Evolutionary conservation across 1,140 invertebrate species (phyloP).

Genomic region (Tetraneura akinire): DNA sequence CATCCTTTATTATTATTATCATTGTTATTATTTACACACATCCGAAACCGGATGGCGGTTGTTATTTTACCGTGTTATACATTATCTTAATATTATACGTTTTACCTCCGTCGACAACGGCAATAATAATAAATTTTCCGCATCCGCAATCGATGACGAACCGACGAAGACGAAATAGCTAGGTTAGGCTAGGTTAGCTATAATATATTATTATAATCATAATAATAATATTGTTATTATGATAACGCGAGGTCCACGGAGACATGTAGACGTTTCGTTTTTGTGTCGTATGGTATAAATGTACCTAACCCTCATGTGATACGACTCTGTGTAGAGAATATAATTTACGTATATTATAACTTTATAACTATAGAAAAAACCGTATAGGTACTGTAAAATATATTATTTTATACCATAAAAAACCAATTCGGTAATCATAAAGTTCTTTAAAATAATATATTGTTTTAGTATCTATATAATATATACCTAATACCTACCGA

Average conservation of each 20-base stretch:
- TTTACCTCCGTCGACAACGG: not conserved
- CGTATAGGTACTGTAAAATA: too few relatives aligned
- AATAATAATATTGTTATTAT: too few relatives aligned
- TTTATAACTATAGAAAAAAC: too few relatives aligned
- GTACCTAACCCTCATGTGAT: too few relatives aligned
- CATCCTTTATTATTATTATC: constrained; percentile 28
- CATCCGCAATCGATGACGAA: not conserved
- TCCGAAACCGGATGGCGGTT: constrained; percentile 16
- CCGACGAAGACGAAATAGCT: too few relatives aligned
- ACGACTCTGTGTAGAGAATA: not conserved
- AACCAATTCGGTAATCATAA: too few relatives aligned
- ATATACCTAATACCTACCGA: not conserved
- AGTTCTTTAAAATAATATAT: too few relatives aligned
- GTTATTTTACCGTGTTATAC: not conserved
- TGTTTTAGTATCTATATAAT: too few relatives aligned
- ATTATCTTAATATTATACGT: not conserved
- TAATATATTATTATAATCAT: too few relatives aligned
- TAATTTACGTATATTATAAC: too few relatives aligned
- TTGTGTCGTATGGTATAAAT: not conserved
- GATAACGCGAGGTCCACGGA: not conserved
- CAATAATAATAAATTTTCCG: not conserved
- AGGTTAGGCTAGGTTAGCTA: too few relatives aligned
- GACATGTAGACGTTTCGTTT: not conserved
- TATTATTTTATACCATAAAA: too few relatives aligned
- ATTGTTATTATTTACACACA: not conserved